A percentile compares a stretch with the other conserved stretches of the same genome.
Conservation (phyloP, 2,113 vertebrate genomes). For the Menidia beryllina region DNA sequence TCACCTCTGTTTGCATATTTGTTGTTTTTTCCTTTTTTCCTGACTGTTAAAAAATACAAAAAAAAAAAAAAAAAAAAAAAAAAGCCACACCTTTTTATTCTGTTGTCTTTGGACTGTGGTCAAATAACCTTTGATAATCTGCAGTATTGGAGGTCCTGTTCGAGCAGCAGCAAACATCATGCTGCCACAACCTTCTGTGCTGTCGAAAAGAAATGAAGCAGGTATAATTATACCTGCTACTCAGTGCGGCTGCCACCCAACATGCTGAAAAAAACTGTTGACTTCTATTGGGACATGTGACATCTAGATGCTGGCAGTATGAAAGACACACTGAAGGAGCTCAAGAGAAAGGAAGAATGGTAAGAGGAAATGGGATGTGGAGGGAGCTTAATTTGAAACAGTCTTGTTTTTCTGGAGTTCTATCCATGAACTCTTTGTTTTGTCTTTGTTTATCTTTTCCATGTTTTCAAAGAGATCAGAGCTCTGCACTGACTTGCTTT, state of each 20-base stretch:
- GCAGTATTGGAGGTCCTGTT: too few species aligned
- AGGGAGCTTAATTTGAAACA: background rate
- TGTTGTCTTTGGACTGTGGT: slow-evolving; percentile 43
- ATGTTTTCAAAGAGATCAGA: slow-evolving; percentile 44
- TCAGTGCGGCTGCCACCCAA: slow-evolving; percentile 71
- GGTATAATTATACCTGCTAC: slow-evolving; percentile 78
- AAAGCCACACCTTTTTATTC: slow-evolving; percentile 25
- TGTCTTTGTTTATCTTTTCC: slow-evolving; percentile 23
- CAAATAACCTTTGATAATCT: too few species aligned
- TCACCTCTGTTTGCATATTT: slow-evolving; percentile 22
- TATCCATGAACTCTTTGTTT: slow-evolving; percentile 14
- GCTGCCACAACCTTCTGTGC: slow-evolving; percentile 52
- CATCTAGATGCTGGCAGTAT: slow-evolving; percentile 32
- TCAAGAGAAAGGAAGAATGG: slow-evolving; percentile 18
- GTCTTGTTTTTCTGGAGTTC: background rate
- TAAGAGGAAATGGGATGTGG: slow-evolving; percentile 29
- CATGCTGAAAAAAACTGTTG: slow-evolving; percentile 38
- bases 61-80: too few species aligned
- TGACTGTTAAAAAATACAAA: slow-evolving; percentile 20
- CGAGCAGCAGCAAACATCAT: slow-evolving; percentile 31
- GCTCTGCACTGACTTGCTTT: slow-evolving; percentile 55
- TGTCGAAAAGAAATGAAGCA: slow-evolving; percentile 61
- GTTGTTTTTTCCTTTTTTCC: slow-evolving; percentile 4
- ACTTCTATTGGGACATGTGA: slow-evolving; percentile 41
- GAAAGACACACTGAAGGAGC: slow-evolving; percentile 26